phyloP scores from a whole-genome alignment of 2,797 vertebrate genomes.

The Cossypha caffra region DNA sequence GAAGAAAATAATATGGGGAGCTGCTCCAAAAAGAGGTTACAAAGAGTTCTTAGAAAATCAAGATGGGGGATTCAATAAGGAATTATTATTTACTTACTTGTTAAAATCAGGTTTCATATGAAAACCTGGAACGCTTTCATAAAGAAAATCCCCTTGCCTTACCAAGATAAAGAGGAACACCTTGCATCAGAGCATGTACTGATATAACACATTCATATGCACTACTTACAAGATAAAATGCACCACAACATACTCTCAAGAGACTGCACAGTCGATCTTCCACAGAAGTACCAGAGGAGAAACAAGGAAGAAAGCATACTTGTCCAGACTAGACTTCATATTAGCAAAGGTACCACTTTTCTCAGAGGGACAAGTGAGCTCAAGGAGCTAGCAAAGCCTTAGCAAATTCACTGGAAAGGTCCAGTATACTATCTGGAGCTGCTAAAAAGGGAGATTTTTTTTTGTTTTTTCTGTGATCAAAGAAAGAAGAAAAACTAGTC shows the following conservation, averaged over 20 bases:
- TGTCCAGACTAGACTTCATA: neutral
- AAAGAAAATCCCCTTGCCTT: neutral
- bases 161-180: neutral
- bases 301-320: neutral
- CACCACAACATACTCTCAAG: neutral
- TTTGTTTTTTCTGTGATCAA: neutral
- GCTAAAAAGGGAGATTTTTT: neutral
- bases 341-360: neutral
- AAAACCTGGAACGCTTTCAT: neutral
- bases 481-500: neutral
- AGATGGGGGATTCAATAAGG: neutral
- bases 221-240: neutral
- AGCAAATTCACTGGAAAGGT: neutral
- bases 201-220: neutral
- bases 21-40: neutral
- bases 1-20: neutral
- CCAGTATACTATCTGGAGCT: neutral
- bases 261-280: accelerated
- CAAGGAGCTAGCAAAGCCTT: neutral
- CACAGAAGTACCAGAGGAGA: neutral
- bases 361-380: neutral
- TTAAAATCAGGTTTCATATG: neutral
- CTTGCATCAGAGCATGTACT: neutral
- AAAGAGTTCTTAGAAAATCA: neutral
- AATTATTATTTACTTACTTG: neutral